Evolutionary conservation across 2,797 vertebrate genomes (phyloP).

Genomic region (Prionace glauca): DNA sequence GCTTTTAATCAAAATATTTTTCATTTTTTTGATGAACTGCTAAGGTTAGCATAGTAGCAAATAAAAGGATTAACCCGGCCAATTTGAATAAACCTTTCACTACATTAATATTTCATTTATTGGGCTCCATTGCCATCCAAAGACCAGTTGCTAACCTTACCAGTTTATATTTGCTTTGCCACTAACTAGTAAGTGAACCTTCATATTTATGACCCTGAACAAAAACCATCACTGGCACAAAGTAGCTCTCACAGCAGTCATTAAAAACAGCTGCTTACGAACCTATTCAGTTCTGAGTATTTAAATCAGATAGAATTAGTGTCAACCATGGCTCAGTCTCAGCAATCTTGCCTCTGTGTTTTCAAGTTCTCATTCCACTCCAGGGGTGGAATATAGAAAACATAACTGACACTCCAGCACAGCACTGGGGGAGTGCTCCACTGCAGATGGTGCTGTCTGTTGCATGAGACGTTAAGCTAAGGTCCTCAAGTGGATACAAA

Average conservation of each 20-base stretch:
- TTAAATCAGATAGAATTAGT: not conserved
- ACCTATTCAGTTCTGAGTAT: not conserved
- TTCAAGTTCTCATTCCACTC: not conserved
- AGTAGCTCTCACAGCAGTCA: conserved; percentile 11
- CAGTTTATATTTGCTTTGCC: not conserved
- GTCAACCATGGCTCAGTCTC: not conserved
- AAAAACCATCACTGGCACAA: not conserved
- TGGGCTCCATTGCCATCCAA: not conserved
- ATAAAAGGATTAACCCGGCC: not conserved
- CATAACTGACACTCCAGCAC: not conserved
- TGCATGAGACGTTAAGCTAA: not conserved
- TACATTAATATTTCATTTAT: not conserved
- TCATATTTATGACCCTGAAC: not conserved
- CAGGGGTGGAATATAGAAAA: not conserved
- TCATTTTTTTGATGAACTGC: not conserved
- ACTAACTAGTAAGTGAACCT: not conserved
- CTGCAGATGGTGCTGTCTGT: not conserved
- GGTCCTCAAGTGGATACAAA: not conserved
- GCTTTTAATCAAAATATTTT: not conserved
- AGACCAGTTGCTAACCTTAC: not conserved
- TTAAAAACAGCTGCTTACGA: not conserved
- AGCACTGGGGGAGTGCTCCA: not conserved
- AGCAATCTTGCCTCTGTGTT: not conserved
- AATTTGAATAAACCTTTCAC: not conserved
- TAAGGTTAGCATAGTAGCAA: not conserved